A percentile compares a stretch with the other conserved stretches of the same genome.
These are phyloP conservation scores for Paratrypauchen microcephalus DNA, from an alignment of 2,797 vertebrate species.

Conservation along the genomic window DNA sequence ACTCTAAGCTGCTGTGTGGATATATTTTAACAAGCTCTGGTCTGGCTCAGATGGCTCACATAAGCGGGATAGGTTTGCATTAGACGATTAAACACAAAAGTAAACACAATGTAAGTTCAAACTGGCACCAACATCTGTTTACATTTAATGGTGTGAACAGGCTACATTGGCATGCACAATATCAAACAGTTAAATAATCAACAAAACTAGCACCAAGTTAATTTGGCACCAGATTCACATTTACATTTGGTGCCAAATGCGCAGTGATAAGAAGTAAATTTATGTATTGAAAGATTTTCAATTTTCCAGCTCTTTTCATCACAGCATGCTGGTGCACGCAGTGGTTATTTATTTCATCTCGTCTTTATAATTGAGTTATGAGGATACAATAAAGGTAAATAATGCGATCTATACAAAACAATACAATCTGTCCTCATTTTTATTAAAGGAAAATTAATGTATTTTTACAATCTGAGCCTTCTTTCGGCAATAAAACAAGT, in stretches of 20 bases:
- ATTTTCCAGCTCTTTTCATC: too few relatives aligned
- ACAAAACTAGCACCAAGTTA: background rate
- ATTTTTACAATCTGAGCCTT: too few relatives aligned
- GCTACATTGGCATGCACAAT: background rate
- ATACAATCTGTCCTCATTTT: too few relatives aligned
- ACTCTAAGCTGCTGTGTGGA: constrained; percentile 6
- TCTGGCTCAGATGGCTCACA: background rate
- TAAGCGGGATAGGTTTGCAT: background rate
- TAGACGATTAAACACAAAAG: background rate
- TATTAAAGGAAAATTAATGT: too few relatives aligned
- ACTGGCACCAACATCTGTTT: background rate
- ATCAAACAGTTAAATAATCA: background rate
- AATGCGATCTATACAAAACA: too few relatives aligned
- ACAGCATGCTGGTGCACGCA: too few relatives aligned
- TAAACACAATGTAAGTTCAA: background rate
- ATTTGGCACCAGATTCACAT: background rate
- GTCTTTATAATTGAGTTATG: too few relatives aligned
- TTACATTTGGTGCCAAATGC: background rate
- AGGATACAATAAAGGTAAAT: too few relatives aligned
- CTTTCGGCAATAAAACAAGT: too few relatives aligned
- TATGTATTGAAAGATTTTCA: too few relatives aligned
- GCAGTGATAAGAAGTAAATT: too few relatives aligned
- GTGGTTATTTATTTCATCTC: too few relatives aligned
- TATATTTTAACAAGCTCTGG: constrained; percentile 8
- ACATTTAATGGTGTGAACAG: background rate